Evolutionary conservation across 2,888 invertebrate genomes (phyloP), one percentile per base, ranked within the genome.

Genomic region (Belgica antarctica): DNA sequence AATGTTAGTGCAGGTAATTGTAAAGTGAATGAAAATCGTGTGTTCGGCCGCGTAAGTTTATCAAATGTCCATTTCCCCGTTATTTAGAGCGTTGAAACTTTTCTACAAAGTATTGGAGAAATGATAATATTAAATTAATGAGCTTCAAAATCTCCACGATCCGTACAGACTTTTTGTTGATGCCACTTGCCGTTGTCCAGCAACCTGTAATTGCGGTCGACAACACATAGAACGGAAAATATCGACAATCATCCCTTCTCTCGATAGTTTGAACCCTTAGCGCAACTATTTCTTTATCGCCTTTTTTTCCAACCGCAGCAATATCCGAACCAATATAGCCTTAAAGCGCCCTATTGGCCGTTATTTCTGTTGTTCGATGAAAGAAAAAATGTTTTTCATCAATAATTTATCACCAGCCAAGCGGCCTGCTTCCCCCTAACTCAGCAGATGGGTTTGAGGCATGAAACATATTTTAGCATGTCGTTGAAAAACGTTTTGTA

Each of bases 91-190:
- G n/a, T n/a, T n/a, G n/a, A n/a, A n/a, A 52, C 52, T 52, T 52
- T n/a, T n/a, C n/a, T 52, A 41, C 52, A 52, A 52, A 52, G 25
- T 15, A 46, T 41, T 25, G 31, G 52, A 34, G 34, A 57, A 68
- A 68, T 47, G 68, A 68, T 52, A 68, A 68, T 68, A 68, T 57
- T 28, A 22, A 47, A 57, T 68, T 65, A 65, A 65, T 65, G 65
- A 65, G 25, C n/a, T 24, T 17, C 34, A 41, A 47, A 66, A 27
- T 66, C 63, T 17, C 65, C 47, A n/a, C 7, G 17, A 52, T 19
- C 19, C 22, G 12, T 28, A 7, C 4, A 10, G 25, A 10, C 34
- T 22, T 57, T 68, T 68, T 68, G 57, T 68, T 68, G 68, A 19
- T 68, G 27, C 31, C 31, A 57, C 5, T 19, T 15, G 36, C 31